These are phyloP conservation scores for Erebia aethiops DNA, from an alignment of 2,888 invertebrate genomes.

Conservation along the genomic window DNA sequence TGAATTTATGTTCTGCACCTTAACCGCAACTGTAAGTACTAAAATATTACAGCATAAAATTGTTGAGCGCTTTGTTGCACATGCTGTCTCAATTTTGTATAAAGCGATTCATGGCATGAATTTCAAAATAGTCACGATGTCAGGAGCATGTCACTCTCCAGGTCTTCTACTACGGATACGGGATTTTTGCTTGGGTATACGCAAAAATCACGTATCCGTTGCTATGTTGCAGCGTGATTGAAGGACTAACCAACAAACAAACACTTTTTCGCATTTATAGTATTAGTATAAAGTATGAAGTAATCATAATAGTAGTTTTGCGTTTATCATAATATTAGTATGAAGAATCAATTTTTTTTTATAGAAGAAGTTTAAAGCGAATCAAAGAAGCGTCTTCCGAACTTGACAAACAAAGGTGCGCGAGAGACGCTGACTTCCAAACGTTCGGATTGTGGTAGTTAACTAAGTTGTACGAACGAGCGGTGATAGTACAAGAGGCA, in stretches of 20 bases:
- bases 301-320: no score
- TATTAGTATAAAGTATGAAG: no score
- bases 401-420: slow-evolving; percentile 7
- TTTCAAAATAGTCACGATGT: slow-evolving; percentile 5
- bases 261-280: no score
- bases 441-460: slow-evolving; percentile 15
- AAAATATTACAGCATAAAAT: slow-evolving; percentile 13
- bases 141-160: not conserved
- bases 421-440: slow-evolving; percentile 17
- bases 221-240: no score
- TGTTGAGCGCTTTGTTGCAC: slow-evolving; percentile 17
- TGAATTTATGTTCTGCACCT: no score
- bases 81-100: slow-evolving; percentile 17
- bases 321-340: no score
- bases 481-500: slow-evolving; percentile 4
- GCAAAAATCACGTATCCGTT: no score
- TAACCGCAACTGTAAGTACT: not conserved
- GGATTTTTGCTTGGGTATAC: no score
- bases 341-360: not conserved
- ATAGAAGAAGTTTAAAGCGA: slow-evolving; percentile 13
- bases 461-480: slow-evolving; percentile 9
- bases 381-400: slow-evolving; percentile 8
- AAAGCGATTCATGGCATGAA: slow-evolving; percentile 14
- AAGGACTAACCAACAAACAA: no score
- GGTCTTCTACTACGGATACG: no score